Base-by-base conservation (phyloP, 2,888 invertebrate species). In the Drosophila neutralis region DNA sequence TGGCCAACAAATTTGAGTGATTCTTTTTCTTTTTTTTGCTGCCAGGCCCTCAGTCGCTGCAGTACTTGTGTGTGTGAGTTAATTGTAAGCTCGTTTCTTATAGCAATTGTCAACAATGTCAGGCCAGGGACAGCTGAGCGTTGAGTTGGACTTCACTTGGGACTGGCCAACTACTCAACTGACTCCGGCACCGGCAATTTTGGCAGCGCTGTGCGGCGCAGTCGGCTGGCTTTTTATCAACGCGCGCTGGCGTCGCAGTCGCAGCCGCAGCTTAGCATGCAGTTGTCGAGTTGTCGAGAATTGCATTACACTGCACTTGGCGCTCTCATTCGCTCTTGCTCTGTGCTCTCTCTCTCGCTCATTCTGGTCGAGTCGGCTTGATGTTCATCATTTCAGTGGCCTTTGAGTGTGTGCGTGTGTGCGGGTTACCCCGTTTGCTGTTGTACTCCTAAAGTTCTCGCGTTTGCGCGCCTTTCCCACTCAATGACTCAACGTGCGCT, bases 161-260 rank as follows among this genome's bases (percentile, higher is more conserved):
- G 52, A 49, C 56, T 68, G 45, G 51, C 52, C 63, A 78, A 73
- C 60, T 61, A 79, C 82, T 76, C 76, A 72, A 82, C 52, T 67
- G 71, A 69, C 65, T 78, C 62, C 77, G 76, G 70, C 76, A 80
- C 86, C 83, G 86, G 85, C 82, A 76, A 82, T 87, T 86, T 86
- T 85, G 84, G 85, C 88, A 89, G 88, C 74, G 82, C 77, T 57
- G 65, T 68, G 80, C 84, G 89, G 78, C 84, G 85, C 89, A 85
- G 85, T 89, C 78, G 82, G 68, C 82, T 84, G 71, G 73, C 73
- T 84, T 81, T 90, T 87, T 87, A 87, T 87, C 90, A 87, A 86
- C 78, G 87, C 83, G 87, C 87, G 87, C 90, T 90, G 90, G 74
- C 85, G 73, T 80, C 80, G 79, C 76, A 67, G 82, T 76, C 69